Conservation (phyloP, 2,797 vertebrate genomes). For the Hyperoplus immaculatus region DNA sequence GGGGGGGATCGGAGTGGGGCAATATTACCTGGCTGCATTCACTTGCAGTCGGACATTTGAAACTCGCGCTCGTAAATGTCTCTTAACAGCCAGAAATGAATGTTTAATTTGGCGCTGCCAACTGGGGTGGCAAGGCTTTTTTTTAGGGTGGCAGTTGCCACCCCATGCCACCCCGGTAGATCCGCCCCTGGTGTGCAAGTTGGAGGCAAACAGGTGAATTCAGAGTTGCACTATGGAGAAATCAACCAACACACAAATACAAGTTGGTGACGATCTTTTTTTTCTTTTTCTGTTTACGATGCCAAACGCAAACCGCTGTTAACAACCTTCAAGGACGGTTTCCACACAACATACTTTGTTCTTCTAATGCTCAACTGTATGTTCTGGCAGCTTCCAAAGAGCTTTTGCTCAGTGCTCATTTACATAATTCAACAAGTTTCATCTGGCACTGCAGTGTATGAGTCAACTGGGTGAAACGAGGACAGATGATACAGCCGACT, state of each 20-base stretch:
- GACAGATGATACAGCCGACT: constrained; percentile 34
- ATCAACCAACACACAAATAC: constrained; percentile 1
- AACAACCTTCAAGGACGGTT: constrained; percentile 26
- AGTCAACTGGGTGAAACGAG: constrained; percentile 48
- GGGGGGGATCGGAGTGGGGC: too few species aligned
- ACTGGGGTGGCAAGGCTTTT: too few species aligned
- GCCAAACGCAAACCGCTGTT: constrained; percentile 18
- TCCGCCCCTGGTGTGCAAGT: too few species aligned
- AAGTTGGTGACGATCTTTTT: background rate
- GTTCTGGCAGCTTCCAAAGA: constrained; percentile 50
- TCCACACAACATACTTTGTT: constrained; percentile 30
- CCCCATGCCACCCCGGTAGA: too few species aligned
- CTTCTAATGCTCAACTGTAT: constrained; percentile 46
- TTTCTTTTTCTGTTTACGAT: constrained; percentile 27
- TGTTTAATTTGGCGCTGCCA: too few species aligned
- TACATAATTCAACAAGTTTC: constrained; percentile 60
- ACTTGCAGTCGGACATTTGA: too few species aligned
- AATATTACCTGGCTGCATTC: too few species aligned
- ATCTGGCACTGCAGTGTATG: constrained; percentile 28
- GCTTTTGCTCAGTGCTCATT: constrained; percentile 35
- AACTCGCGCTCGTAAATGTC: too few species aligned
- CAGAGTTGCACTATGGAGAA: background rate
- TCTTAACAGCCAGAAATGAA: too few species aligned
- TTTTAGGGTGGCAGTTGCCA: too few species aligned
- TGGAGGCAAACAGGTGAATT: background rate